Evolutionary conservation across 2,797 vertebrate species (phyloP).

Genomic region (Epinephelus coioides): DNA sequence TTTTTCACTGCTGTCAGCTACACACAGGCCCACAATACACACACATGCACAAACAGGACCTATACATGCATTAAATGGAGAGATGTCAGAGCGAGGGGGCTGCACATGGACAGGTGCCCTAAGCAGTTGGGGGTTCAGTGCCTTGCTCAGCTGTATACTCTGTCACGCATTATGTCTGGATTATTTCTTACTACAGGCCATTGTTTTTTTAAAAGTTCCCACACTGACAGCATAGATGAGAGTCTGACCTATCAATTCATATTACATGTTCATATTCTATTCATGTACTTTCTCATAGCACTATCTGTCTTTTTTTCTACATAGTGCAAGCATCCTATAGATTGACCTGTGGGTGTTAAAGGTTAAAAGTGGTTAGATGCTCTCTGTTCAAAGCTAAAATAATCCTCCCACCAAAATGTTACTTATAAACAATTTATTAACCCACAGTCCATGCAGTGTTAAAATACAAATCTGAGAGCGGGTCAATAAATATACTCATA

Average conservation of each 20-base stretch:
- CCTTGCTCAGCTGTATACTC: background rate
- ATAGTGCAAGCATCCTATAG: background rate
- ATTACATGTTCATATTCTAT: background rate
- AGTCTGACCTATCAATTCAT: background rate
- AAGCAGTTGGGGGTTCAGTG: too few species aligned
- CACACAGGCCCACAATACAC: too few species aligned
- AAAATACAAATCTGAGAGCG: slow-evolving; percentile 19
- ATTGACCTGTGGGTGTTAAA: slow-evolving; percentile 29
- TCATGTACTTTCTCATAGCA: background rate
- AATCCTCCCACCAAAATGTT: slow-evolving; percentile 11
- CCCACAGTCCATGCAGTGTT: background rate
- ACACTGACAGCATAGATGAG: background rate
- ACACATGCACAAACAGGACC: too few species aligned
- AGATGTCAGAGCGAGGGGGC: too few species aligned
- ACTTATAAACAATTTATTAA: slow-evolving; percentile 44
- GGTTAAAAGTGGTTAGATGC: slow-evolving; percentile 17
- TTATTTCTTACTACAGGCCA: background rate
- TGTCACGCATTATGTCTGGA: background rate
- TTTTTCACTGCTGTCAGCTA: too few species aligned
- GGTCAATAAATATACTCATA: background rate
- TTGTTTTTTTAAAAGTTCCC: background rate
- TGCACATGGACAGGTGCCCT: too few species aligned
- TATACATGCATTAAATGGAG: too few species aligned
- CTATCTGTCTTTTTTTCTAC: background rate
- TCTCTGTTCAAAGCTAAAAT: background rate